These are phyloP conservation scores for Aphidius ervi DNA, from an alignment of 1,140 invertebrate species.

Conservation along the genomic window DNA sequence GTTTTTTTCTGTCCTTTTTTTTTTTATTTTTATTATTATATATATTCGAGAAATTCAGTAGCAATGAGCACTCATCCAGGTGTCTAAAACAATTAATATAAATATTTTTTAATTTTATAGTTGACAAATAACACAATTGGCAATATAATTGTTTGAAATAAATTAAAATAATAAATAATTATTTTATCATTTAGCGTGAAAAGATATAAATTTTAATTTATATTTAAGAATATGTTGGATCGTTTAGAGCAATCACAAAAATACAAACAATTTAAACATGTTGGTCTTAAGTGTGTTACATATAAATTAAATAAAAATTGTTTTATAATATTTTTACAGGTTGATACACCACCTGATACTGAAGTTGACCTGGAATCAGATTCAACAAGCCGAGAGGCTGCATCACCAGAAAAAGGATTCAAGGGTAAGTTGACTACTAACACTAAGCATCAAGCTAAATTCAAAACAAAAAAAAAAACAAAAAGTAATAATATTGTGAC, in stretches of 20 bases:
- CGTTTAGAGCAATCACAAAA: too few species aligned
- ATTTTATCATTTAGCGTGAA: too few species aligned
- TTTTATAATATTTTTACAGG: conserved; percentile 38
- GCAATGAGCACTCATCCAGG: not conserved
- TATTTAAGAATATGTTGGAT: too few species aligned
- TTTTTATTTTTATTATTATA: not conserved
- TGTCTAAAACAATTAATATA: not conserved
- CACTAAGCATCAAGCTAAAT: not conserved
- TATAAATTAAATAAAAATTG: not conserved
- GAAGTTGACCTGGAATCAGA: conserved; percentile 42
- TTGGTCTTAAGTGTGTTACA: too few species aligned
- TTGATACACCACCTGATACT: conserved; percentile 43
- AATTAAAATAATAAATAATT: too few species aligned
- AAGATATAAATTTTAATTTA: too few species aligned
- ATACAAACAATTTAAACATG: too few species aligned
- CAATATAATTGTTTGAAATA: too few species aligned
- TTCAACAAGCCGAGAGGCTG: conserved; percentile 35
- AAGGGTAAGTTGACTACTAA: conserved; percentile 38
- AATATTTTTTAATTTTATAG: not conserved
- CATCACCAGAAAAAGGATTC: conserved; percentile 49
- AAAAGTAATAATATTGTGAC: conserved; percentile 6
- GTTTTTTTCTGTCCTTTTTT: conserved; percentile 15
- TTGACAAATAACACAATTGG: too few species aligned
- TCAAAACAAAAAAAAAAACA: not conserved
- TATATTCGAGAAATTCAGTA: conserved; percentile 10